Evolutionary conservation across 2,888 invertebrate species (phyloP).

Genomic region (Leptinotarsa haldemani): DNA sequence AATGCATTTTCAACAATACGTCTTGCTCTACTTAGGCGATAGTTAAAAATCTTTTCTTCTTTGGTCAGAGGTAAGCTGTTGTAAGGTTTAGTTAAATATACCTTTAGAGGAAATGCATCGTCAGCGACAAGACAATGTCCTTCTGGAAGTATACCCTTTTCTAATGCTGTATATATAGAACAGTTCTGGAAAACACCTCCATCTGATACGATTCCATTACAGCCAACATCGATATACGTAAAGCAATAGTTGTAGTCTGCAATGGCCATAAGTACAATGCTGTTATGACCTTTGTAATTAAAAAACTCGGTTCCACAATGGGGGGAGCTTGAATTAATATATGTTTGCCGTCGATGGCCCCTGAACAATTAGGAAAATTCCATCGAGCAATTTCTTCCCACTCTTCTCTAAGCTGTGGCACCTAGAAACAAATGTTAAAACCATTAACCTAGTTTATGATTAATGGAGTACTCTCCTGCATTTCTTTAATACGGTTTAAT

Average conservation of each 20-base stretch:
- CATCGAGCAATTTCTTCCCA: conserved; percentile 41
- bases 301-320: conserved; percentile 45
- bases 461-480: not conserved
- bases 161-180: too few species aligned
- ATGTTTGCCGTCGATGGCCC: conserved; percentile 49
- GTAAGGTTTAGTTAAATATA: too few species aligned
- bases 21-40: too few species aligned
- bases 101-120: too few species aligned
- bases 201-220: too few species aligned
- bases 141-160: too few species aligned
- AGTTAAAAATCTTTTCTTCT: too few species aligned
- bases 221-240: not conserved
- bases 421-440: not conserved
- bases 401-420: conserved; percentile 21
- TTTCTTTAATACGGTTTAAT: not conserved
- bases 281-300: conserved; percentile 48
- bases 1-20: not conserved
- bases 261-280: conserved; percentile 47
- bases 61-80: too few species aligned
- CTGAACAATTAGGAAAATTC: conserved; percentile 47
- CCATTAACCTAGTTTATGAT: not conserved
- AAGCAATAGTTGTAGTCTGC: conserved; percentile 47
- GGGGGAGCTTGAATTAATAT: conserved; percentile 39
- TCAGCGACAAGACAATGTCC: too few species aligned
- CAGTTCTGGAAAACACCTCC: too few species aligned